A percentile compares a stretch with the other conserved stretches of the same genome.
phyloP scores from a whole-genome alignment of 92 coral and sea anemone genomes.

The Scolanthus callimorphus region DNA sequence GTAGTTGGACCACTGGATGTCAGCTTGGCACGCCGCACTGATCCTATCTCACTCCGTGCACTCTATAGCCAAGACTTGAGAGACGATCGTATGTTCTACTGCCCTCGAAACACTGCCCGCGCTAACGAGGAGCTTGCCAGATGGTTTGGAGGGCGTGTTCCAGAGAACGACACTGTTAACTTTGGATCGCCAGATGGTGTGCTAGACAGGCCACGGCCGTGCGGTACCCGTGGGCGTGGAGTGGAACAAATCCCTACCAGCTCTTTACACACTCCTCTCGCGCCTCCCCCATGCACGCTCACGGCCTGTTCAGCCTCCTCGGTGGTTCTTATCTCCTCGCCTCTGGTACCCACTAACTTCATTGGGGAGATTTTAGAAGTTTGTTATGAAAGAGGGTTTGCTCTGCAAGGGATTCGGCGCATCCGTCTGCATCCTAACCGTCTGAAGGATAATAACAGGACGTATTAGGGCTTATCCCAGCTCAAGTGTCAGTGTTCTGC shows the following conservation, averaged over 20 bases:
- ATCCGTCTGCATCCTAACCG: slow-evolving; percentile 53
- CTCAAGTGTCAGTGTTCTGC: slow-evolving; percentile 70
- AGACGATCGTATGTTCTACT: slow-evolving; percentile 82
- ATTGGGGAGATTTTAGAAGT: slow-evolving; percentile 61
- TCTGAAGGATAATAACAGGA: slow-evolving; percentile 33
- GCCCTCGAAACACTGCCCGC: slow-evolving; percentile 67
- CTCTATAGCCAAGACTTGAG: slow-evolving; percentile 39
- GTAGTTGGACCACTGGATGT: slow-evolving; percentile 87
- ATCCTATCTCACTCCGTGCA: slow-evolving; percentile 87
- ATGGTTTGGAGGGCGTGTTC: slow-evolving; percentile 95
- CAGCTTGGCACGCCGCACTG: slow-evolving; percentile 71
- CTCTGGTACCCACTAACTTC: slow-evolving; percentile 66
- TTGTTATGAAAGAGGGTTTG: slow-evolving; percentile 75
- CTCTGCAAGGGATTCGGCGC: slow-evolving; percentile 68
- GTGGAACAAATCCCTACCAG: slow-evolving; percentile 49
- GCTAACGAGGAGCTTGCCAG: slow-evolving; percentile 77
- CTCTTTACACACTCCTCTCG: slow-evolving; percentile 47
- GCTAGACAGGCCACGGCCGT: slow-evolving; percentile 2
- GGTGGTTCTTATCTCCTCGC: slow-evolving; percentile 68
- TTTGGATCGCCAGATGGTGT: slow-evolving; percentile 38
- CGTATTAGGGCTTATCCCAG: slow-evolving; percentile 72
- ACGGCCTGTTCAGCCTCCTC: slow-evolving; percentile 62
- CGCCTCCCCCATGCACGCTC: slow-evolving; percentile 82
- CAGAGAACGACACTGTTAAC: slow-evolving; percentile 60
- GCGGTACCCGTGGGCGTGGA: slow-evolving; percentile 26